Percentiles rank a stretch among this genome's conserved stretches.
These are phyloP conservation scores for Eupeodes latifasciatus DNA, from an alignment of 2,888 invertebrate species.

Conservation along the genomic window DNA sequence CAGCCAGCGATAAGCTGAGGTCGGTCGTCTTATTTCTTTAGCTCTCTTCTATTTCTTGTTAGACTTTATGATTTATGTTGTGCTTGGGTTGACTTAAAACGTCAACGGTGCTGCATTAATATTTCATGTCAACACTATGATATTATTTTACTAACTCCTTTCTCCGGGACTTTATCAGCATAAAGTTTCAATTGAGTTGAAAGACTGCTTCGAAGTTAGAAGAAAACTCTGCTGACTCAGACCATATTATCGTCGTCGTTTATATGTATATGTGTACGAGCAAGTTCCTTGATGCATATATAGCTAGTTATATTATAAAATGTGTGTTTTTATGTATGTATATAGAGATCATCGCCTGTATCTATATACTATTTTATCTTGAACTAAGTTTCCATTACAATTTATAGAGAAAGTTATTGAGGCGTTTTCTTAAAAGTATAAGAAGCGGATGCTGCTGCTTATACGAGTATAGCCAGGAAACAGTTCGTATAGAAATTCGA, in stretches of 20 bases:
- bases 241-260: no score
- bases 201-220: slow-evolving; percentile 28
- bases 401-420: slow-evolving; percentile 50
- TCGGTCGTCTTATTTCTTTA: slow-evolving; percentile 21
- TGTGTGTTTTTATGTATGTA: neutral
- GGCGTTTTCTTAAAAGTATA: neutral
- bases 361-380: neutral
- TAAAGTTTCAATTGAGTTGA: slow-evolving; percentile 59
- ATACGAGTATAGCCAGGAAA: slow-evolving; percentile 34
- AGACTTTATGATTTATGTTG: slow-evolving; percentile 72
- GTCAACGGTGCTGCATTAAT: slow-evolving; percentile 71
- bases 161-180: slow-evolving; percentile 39
- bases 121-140: slow-evolving; percentile 69
- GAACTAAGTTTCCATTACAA: slow-evolving; percentile 48
- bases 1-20: slow-evolving; percentile 52
- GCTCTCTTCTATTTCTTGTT: slow-evolving; percentile 28
- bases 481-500: slow-evolving; percentile 51
- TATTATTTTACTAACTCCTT: neutral
- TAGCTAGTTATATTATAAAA: no score
- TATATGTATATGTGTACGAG: neutral
- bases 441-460: slow-evolving; percentile 43
- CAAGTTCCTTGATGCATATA: no score
- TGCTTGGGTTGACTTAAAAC: slow-evolving; percentile 60
- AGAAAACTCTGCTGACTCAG: slow-evolving; percentile 10
- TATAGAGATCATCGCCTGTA: neutral